Evolutionary conservation across 1,140 invertebrate genomes (phyloP).

Genomic region (Lysiphlebus fabarum): DNA sequence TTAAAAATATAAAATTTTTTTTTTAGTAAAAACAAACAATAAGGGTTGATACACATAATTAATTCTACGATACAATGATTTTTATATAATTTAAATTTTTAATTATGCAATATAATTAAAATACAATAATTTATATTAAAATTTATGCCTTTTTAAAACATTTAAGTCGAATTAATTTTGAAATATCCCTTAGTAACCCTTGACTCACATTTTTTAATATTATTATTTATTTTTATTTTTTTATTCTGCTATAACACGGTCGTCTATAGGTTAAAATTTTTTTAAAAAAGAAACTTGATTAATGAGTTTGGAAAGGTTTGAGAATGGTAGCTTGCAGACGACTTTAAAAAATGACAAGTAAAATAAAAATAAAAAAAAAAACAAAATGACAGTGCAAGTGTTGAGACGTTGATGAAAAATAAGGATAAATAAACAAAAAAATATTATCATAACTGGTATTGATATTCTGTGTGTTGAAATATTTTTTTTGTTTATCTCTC

Average conservation of each 20-base stretch:
- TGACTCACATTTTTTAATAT: not conserved
- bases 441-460: slow-evolving; percentile 27
- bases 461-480: slow-evolving; percentile 27
- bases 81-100: slow-evolving; percentile 31
- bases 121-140: not conserved
- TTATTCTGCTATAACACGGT: not conserved
- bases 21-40: too few species aligned
- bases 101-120: slow-evolving; percentile 18
- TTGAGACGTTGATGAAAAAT: not conserved
- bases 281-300: slow-evolving; percentile 27
- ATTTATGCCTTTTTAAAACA: not conserved
- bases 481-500: too few species aligned
- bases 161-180: not conserved
- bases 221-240: not conserved
- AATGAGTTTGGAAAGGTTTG: slow-evolving; percentile 27
- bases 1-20: too few species aligned
- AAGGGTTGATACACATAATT: too few species aligned
- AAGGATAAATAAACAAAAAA: slow-evolving; percentile 1
- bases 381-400: not conserved
- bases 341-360: slow-evolving; percentile 6
- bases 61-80: slow-evolving; percentile 25
- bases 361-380: not conserved
- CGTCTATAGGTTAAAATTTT: not conserved
- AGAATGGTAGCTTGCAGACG: slow-evolving; percentile 16
- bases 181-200: too few species aligned